phyloP scores from a whole-genome alignment of 2,113 vertebrate species.

The Pao palembangensis region DNA sequence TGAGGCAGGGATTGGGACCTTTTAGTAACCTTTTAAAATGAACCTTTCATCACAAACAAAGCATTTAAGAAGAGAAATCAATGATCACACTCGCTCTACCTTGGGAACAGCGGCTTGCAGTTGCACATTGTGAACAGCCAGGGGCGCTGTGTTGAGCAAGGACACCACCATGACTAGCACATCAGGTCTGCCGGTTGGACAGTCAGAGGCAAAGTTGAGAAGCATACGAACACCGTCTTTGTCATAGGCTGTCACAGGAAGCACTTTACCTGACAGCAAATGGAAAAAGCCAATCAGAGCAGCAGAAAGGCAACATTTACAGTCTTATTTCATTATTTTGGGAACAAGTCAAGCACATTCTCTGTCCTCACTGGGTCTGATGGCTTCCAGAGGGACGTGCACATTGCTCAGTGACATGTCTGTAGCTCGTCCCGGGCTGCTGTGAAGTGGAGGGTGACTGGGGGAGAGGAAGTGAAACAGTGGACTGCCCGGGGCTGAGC shows the following conservation, averaged over 20 bases:
- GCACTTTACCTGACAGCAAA: conserved; percentile 79
- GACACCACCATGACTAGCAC: conserved; percentile 93
- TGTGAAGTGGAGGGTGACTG: conserved; percentile 73
- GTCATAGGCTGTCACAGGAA: conserved; percentile 91
- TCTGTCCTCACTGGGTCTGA: conserved; percentile 84
- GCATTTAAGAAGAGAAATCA: too few relatives aligned
- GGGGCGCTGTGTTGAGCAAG: conserved; percentile 87
- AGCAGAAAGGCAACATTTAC: neutral
- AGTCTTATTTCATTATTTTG: neutral
- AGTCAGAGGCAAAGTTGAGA: conserved; percentile 90
- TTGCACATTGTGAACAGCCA: conserved; percentile 81
- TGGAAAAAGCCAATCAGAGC: conserved; percentile 3
- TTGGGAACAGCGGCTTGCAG: conserved; percentile 95
- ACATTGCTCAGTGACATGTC: conserved; percentile 84
- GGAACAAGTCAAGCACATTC: too few relatives aligned
- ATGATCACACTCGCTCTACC: too few relatives aligned
- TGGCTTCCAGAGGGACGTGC: conserved; percentile 86
- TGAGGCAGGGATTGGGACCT: neutral
- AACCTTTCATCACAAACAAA: neutral
- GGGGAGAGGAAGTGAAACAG: conserved; percentile 80
- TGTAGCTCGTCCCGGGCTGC: conserved; percentile 79
- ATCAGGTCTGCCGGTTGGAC: conserved; percentile 80
- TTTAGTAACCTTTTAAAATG: neutral
- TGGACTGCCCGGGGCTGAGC: conserved; percentile 78
- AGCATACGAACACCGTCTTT: conserved; percentile 91